Base-by-base conservation (phyloP, 2,888 invertebrate species). In the Volucella inflata region DNA sequence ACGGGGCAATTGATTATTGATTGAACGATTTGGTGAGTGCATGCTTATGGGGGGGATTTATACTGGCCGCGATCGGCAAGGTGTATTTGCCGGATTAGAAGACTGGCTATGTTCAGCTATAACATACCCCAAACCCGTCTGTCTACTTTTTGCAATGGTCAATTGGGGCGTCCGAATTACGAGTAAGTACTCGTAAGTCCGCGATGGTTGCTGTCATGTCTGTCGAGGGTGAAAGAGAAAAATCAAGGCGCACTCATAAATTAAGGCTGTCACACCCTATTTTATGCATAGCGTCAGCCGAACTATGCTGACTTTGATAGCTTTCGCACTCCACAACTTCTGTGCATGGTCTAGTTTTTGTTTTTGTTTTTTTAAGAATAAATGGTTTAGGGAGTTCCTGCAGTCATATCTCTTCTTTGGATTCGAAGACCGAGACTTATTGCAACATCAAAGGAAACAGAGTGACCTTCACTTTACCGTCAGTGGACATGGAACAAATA, bases 1-100 rank as follows among this genome's bases (percentile, higher is more conserved):
- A 80, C 80, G 80, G 71, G 67, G 65, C 76, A 72, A 77, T 81
- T 81, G 85, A 71, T 76, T 76, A 76, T 76, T 85, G 84, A 85
- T 85, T 85, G 85, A 85, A 81, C 81, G 67, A 50, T 85, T 67
- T 76, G 78, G 51, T 42, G 40, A 67, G 59, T 70, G 59, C 48
- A 10, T 60, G 53, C 51, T 59, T 48, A 40, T 65, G 67, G 14
- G 17, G 40, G 55, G 44, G n/a, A n/a, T 42, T 42, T 30, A 70
- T 36, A 59, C 44, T 60, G 38, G 30, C 51, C 44, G 40, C 21
- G 59, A 8, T 36, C 14, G 36, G 50, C 53, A 53, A 64, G 48
- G 48, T 55, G 62, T 30, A 85, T 76, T 76, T 68, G 68, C 67
- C 30, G 16, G 46, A 9, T 38, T 71, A 50, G 50, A 48, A 51